Evolutionary conservation across 2,888 invertebrate genomes (phyloP).

Genomic region (Dynastes grantii): DNA sequence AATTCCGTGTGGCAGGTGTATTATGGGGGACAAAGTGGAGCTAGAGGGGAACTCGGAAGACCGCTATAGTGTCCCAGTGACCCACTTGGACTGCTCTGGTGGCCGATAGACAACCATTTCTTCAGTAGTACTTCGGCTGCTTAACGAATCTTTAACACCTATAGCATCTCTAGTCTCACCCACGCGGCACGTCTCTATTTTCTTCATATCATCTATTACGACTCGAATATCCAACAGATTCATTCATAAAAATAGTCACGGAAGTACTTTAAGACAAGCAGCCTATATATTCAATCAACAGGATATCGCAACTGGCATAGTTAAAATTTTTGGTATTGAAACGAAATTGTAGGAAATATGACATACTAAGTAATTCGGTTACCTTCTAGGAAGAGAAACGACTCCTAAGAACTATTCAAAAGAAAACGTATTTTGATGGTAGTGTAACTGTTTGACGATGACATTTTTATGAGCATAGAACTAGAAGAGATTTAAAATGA

Average conservation of each 20-base stretch:
- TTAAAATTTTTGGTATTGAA: slow-evolving; percentile 13
- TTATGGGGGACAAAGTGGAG: slow-evolving; percentile 62
- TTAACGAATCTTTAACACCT: slow-evolving; percentile 50
- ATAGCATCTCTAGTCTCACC: slow-evolving; percentile 49
- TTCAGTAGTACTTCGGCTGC: slow-evolving; percentile 66
- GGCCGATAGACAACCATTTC: slow-evolving; percentile 68
- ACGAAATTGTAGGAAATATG: slow-evolving; percentile 6
- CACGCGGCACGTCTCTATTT: slow-evolving; percentile 47
- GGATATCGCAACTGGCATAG: not conserved
- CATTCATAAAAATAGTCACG: slow-evolving; percentile 31
- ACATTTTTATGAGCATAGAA: slow-evolving; percentile 12
- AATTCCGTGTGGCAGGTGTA: slow-evolving; percentile 57
- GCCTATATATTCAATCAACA: not conserved
- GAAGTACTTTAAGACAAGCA: slow-evolving; percentile 10
- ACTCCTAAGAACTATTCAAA: not conserved
- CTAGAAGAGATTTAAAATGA: slow-evolving; percentile 36
- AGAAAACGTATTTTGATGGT: not conserved
- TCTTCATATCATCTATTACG: slow-evolving; percentile 6
- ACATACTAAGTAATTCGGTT: slow-evolving; percentile 8
- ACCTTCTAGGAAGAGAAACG: slow-evolving; percentile 2
- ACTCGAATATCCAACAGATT: slow-evolving; percentile 16
- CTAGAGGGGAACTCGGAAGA: slow-evolving; percentile 63
- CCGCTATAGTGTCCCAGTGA: slow-evolving; percentile 70
- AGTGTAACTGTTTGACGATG: slow-evolving; percentile 25
- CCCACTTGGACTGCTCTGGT: slow-evolving; percentile 69